phyloP scores from a whole-genome alignment of 2,797 vertebrate genomes.

The Danio choprae region DNA sequence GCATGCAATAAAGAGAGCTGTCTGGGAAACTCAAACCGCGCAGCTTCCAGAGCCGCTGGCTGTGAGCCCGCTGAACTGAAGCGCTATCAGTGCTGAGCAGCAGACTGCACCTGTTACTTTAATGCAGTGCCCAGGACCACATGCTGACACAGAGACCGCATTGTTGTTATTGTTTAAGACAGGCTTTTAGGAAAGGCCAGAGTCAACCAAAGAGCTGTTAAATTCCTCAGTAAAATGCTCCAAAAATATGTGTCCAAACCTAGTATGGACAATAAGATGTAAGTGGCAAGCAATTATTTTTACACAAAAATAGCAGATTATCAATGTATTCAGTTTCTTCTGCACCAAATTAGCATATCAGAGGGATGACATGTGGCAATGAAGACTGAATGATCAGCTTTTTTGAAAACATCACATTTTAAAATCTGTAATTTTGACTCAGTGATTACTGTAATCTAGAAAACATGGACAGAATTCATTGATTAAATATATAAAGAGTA shows the following conservation, averaged over 20 bases:
- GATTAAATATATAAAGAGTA: no score
- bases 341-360: background rate
- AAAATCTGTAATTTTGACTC: no score
- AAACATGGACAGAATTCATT: no score
- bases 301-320: background rate
- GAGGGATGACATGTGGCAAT: background rate
- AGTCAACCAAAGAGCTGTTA: background rate
- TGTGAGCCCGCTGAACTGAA: slow-evolving; percentile 14
- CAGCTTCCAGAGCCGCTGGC: slow-evolving; percentile 19
- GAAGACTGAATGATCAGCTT: background rate
- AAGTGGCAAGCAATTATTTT: no score
- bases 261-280: background rate
- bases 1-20: slow-evolving; percentile 51
- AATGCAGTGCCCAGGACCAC: slow-evolving; percentile 18
- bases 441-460: no score
- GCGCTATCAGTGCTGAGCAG: slow-evolving; percentile 26
- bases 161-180: slow-evolving; percentile 19
- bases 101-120: slow-evolving; percentile 22
- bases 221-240: background rate
- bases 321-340: background rate
- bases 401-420: no score
- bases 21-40: slow-evolving; percentile 39
- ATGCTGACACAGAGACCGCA: slow-evolving; percentile 16
- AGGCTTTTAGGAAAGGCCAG: slow-evolving; percentile 19
- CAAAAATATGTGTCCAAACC: background rate